Evolutionary conservation across 2,113 vertebrate genomes (phyloP).

Genomic region (Capreolus pygargus): DNA sequence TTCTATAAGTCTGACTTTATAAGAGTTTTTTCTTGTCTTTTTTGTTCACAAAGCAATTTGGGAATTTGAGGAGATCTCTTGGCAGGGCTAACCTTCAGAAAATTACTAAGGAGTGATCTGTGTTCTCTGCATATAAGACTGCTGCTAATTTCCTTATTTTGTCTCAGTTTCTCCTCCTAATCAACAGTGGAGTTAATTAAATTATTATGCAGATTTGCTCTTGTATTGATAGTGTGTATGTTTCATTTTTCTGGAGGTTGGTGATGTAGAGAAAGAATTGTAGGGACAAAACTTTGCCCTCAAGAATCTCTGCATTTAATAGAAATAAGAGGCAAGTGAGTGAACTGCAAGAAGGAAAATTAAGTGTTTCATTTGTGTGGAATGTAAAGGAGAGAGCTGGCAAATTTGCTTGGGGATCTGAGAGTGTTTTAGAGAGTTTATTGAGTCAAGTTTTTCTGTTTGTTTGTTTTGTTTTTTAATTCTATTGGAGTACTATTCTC

Average conservation of each 20-base stretch:
- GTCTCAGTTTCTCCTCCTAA: not conserved
- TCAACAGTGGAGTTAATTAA: not conserved
- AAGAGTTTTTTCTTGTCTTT: not conserved
- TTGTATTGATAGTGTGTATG: not conserved
- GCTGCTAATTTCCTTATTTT: not conserved
- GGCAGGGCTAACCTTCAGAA: not conserved
- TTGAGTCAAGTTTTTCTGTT: not conserved
- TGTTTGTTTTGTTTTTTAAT: not conserved
- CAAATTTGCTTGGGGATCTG: not conserved
- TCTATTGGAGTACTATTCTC: not conserved
- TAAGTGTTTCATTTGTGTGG: not conserved
- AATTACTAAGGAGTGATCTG: not conserved
- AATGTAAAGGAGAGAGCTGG: not conserved
- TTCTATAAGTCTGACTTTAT: not conserved
- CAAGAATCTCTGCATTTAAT: not conserved
- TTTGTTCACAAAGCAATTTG: not conserved
- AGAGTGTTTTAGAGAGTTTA: not conserved
- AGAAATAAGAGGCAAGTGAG: not conserved
- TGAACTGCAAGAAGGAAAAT: not conserved
- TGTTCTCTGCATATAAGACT: not conserved
- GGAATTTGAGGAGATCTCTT: not conserved
- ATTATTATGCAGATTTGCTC: not conserved
- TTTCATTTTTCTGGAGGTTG: conserved; percentile 18
- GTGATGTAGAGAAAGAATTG: not conserved
- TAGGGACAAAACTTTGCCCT: not conserved